Conservation (phyloP, 2,888 invertebrate species). For the Eumerus sabulonum region DNA sequence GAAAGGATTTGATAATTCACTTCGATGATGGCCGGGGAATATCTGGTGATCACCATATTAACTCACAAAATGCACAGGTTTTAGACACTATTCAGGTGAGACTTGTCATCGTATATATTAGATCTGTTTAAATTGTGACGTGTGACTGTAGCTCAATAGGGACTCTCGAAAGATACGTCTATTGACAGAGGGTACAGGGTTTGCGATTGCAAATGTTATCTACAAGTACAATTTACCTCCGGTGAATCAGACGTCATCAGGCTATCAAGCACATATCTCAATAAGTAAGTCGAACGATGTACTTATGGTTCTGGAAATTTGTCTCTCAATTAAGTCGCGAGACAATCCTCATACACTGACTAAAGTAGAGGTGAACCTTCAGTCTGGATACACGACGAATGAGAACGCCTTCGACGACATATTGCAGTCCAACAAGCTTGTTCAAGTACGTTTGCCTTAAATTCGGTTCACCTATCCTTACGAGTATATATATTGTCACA, state of each 20-base stretch:
- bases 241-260: background rate
- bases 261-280: conserved; percentile 4
- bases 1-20: conserved; percentile 72
- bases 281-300: background rate
- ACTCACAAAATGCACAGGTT: conserved; percentile 88
- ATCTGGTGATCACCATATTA: conserved; percentile 82
- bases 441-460: background rate
- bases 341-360: background rate
- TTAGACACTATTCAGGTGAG: conserved; percentile 87
- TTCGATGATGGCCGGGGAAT: conserved; percentile 74
- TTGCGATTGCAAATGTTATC: conserved; percentile 16
- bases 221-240: conserved; percentile 14
- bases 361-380: conserved; percentile 17
- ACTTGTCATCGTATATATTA: too few species aligned
- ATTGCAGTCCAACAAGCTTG: background rate
- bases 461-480: background rate
- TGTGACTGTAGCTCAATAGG: conserved; percentile 6
- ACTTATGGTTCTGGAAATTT: background rate
- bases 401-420: background rate
- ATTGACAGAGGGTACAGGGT: conserved; percentile 7
- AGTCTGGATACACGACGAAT: conserved; percentile 15
- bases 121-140: background rate
- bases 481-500: background rate
- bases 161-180: conserved; percentile 2
- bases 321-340: background rate